Evolutionary conservation across 2,888 invertebrate genomes (phyloP), one percentile per base, ranked within the genome.

Genomic region (Eupithecia subumbrata): DNA sequence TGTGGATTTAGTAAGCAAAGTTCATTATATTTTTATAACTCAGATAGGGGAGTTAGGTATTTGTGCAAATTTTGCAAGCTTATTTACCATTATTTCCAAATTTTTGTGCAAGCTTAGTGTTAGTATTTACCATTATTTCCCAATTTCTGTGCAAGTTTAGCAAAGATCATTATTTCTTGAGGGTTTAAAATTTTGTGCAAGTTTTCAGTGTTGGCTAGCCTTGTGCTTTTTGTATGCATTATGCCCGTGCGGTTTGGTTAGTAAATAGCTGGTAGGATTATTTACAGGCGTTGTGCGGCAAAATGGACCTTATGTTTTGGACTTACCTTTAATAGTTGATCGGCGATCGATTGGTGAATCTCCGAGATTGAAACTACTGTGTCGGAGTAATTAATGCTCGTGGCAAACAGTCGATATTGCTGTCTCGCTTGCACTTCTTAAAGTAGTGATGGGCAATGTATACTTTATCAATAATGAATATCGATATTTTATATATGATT

Each of bases 231-330:
- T 25, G 60, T 14, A 60, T 60, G 40, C 40, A 9, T 9, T 40
- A 40, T 40, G 60, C 22, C 52, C n/a, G n/a, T 56, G 52, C 52
- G 25, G 12, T 25, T 60, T 25, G 5, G 25, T 56, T 60, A 56
- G 22, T 71, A 64, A 34, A 34, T 64, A 64, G 56, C 25, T 25
- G 45, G 14, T 22, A n/a, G 34, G n/a, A 69, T 45, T 52, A 40
- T 56, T 25, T 56, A 70, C 70, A 63, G 45, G 45, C 56, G 52
- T 71, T 56, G 71, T 25, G 37, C 37, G 52, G 22, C 37, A 80
- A 71, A 37, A 73, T 40, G 48, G 52, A 48, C 71, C 22, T 67
- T 34, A 52, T 11, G 40, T 34, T 68, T 68, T 68, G 16, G 70
- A 52, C 71, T 68, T 68, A 68, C 68, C 67, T 68, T 43, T 22